These are phyloP conservation scores for Caenorhabditis virilis DNA, from an alignment of 2,888 invertebrate species.

Conservation along the genomic window DNA sequence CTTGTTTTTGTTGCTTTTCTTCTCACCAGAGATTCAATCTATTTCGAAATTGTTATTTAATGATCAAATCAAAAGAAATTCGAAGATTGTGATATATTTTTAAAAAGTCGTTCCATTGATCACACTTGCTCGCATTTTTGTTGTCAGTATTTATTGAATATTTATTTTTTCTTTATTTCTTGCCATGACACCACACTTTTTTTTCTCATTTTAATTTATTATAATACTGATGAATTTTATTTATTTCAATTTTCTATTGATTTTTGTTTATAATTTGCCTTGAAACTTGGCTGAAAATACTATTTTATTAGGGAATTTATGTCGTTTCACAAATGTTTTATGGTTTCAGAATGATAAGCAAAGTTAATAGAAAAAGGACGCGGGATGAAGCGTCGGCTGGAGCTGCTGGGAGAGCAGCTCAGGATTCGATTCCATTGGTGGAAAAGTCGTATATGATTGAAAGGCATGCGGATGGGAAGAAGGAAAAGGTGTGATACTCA, in stretches of 20 bases:
- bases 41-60: background rate
- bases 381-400: slow-evolving; percentile 5
- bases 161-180: background rate
- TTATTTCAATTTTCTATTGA: no score
- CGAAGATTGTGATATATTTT: no score
- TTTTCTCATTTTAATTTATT: background rate
- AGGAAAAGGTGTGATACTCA: no score
- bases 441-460: slow-evolving; percentile 24
- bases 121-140: background rate
- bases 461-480: background rate
- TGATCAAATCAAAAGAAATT: background rate
- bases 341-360: no score
- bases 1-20: background rate
- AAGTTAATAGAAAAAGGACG: slow-evolving; percentile 14
- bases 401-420: background rate
- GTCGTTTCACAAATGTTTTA: no score
- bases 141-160: background rate
- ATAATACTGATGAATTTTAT: no score
- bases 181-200: background rate
- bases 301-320: no score
- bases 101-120: background rate
- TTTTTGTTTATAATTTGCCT: no score
- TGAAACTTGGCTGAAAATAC: no score
- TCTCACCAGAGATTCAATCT: background rate
- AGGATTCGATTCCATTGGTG: background rate